phyloP scores from a whole-genome alignment of 2,888 invertebrate species.

The Caenorhabditis virilis region DNA sequence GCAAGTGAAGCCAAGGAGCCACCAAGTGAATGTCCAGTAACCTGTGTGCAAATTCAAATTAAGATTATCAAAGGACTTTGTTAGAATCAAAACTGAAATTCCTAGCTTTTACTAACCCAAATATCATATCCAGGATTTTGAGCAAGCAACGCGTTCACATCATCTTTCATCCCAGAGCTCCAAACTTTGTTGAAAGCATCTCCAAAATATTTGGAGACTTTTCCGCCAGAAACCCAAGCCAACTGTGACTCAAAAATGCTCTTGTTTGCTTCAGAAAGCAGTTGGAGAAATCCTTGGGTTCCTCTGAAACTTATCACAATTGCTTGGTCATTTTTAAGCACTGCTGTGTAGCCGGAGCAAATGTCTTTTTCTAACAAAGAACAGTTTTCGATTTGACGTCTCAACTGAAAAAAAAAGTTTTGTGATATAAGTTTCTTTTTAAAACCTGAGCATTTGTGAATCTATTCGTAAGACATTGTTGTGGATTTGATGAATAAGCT shows the following conservation, averaged over 20 bases:
- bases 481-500: slow-evolving; percentile 52
- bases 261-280: slow-evolving; percentile 52
- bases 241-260: slow-evolving; percentile 38
- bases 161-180: slow-evolving; percentile 55
- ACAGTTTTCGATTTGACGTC: slow-evolving; percentile 31
- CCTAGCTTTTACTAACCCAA: no score
- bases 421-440: no score
- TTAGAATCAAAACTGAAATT: no score
- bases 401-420: no score
- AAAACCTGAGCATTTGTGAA: slow-evolving; percentile 48
- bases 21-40: slow-evolving; percentile 54
- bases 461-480: slow-evolving; percentile 40
- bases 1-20: slow-evolving; percentile 56
- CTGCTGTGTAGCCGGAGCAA: no score
- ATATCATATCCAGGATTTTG: slow-evolving; percentile 50
- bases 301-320: slow-evolving; percentile 56
- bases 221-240: slow-evolving; percentile 44
- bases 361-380: no score
- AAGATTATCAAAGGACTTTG: no score
- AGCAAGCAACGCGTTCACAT: slow-evolving; percentile 37
- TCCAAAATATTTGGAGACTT: slow-evolving; percentile 58
- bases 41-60: no score
- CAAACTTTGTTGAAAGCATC: slow-evolving; percentile 56
- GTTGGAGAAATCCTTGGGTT: slow-evolving; percentile 47
- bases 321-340: no score